phyloP scores from a whole-genome alignment of 2,113 vertebrate genomes.

The Promerops cafer region DNA sequence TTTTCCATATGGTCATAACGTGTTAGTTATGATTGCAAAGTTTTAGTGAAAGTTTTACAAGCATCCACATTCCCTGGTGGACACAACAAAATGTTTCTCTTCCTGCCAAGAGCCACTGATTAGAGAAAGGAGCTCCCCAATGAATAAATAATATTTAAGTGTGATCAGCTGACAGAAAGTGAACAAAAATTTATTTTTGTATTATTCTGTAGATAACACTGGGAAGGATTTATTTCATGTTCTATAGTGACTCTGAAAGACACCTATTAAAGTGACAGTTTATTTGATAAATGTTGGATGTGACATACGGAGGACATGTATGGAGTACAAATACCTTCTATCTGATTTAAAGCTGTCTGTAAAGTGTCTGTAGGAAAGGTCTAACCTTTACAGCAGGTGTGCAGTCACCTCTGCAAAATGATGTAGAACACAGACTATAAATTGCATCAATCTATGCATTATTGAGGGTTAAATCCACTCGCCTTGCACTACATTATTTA shows the following conservation, averaged over 20 bases:
- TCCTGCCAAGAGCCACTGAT: not conserved
- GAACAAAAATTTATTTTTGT: not conserved
- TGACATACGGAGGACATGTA: not conserved
- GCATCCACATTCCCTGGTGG: not conserved
- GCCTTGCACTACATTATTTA: slow-evolving; percentile 75
- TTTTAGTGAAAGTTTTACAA: not conserved
- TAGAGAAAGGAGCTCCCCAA: not conserved
- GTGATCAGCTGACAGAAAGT: not conserved
- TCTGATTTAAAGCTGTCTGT: not conserved
- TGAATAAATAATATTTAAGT: not conserved
- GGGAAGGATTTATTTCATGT: not conserved
- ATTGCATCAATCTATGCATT: slow-evolving; percentile 72
- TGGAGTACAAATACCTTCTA: not conserved
- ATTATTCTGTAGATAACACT: not conserved
- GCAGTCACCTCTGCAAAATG: not conserved
- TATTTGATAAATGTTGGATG: not conserved
- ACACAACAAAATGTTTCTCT: not conserved
- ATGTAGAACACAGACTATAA: not conserved
- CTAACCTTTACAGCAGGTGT: not conserved
- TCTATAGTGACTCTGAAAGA: not conserved
- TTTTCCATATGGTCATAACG: not conserved
- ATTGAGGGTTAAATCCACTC: slow-evolving; percentile 62
- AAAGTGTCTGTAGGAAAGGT: not conserved
- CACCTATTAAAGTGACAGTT: not conserved
- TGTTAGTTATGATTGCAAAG: not conserved